phyloP scores from a whole-genome alignment of 1,140 invertebrate genomes.

The Octopus sinensis region DNA sequence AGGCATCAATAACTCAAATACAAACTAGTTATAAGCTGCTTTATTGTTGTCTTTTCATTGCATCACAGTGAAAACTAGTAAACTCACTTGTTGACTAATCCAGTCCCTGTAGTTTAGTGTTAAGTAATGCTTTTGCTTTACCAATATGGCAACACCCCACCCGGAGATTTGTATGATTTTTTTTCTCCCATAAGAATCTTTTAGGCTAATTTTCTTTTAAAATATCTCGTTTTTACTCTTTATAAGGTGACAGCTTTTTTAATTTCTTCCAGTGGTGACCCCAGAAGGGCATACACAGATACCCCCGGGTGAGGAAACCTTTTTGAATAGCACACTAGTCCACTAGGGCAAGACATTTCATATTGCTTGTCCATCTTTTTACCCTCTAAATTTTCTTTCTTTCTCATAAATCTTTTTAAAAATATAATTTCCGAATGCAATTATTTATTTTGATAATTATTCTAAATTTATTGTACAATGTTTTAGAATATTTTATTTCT shows the following conservation, averaged over 20 bases:
- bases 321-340: not conserved
- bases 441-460: too few species aligned
- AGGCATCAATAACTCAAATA: too few species aligned
- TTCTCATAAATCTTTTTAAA: not conserved
- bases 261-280: constrained; percentile 11
- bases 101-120: too few species aligned
- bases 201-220: not conserved
- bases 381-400: not conserved
- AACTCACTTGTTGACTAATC: too few species aligned
- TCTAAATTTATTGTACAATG: too few species aligned
- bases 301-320: not conserved
- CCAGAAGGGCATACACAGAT: constrained; percentile 11
- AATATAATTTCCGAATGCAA: too few species aligned
- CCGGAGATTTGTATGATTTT: not conserved
- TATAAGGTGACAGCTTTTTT: constrained; percentile 11
- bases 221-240: not conserved
- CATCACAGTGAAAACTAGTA: too few species aligned
- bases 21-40: too few species aligned
- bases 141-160: not conserved
- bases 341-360: constrained; percentile 4
- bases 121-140: not conserved
- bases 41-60: too few species aligned
- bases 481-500: too few species aligned
- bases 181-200: constrained; percentile 1
- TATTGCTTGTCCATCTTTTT: constrained; percentile 3